Conservation (phyloP, 2,113 vertebrate species). For the Oplegnathus fasciatus region DNA sequence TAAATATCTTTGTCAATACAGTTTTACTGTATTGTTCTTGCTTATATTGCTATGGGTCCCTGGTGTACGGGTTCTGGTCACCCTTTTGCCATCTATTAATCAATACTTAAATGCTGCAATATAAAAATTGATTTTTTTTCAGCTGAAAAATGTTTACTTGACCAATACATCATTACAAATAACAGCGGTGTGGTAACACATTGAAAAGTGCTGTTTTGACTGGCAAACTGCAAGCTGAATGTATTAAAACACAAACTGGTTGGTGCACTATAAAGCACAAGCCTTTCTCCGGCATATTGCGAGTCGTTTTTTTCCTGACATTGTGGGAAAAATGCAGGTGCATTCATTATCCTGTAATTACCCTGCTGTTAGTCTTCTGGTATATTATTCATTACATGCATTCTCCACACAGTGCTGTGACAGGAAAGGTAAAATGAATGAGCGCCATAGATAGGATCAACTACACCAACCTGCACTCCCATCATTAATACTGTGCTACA, state of each 20-base stretch:
- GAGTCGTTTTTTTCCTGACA: slow-evolving; percentile 67
- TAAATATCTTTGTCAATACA: slow-evolving; percentile 58
- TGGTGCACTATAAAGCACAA: neutral
- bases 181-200: neutral
- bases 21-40: slow-evolving; percentile 42
- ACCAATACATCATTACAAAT: slow-evolving; percentile 21
- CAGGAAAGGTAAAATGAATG: slow-evolving; percentile 82
- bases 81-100: slow-evolving; percentile 50
- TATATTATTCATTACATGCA: slow-evolving; percentile 83
- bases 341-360: slow-evolving; percentile 88
- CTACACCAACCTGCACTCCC: slow-evolving; percentile 61
- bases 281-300: slow-evolving; percentile 53
- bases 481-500: slow-evolving; percentile 76
- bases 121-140: slow-evolving; percentile 36
- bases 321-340: slow-evolving; percentile 83
- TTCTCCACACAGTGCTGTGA: slow-evolving; percentile 77
- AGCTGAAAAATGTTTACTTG: slow-evolving; percentile 18
- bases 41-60: slow-evolving; percentile 15
- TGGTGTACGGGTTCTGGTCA: neutral
- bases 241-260: slow-evolving; percentile 43
- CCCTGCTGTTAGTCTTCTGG: slow-evolving; percentile 83
- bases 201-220: slow-evolving; percentile 50
- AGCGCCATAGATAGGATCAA: slow-evolving; percentile 70
- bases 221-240: slow-evolving; percentile 41
- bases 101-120: slow-evolving; percentile 44